phyloP scores from a whole-genome alignment of 2,888 invertebrate genomes.

The Linyphia triangularis region DNA sequence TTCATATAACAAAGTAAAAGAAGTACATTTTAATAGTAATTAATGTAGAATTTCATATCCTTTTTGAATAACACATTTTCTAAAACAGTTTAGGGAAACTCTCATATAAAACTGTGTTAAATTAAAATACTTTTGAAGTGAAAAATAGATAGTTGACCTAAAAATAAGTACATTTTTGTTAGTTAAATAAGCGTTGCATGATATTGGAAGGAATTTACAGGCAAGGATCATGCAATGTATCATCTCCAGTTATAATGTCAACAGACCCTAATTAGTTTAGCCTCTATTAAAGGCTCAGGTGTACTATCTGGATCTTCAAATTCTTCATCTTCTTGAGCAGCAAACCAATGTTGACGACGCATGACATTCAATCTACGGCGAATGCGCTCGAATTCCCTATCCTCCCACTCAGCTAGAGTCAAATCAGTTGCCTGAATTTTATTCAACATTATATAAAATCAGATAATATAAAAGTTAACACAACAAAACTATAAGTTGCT shows the following conservation, averaged over 20 bases:
- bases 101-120: no score
- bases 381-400: conserved; percentile 65
- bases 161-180: background rate
- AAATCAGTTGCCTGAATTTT: conserved; percentile 68
- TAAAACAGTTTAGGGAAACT: no score
- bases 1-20: no score
- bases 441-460: conserved; percentile 28
- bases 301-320: conserved; percentile 49
- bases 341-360: conserved; percentile 49
- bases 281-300: conserved; percentile 53
- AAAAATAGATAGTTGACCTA: background rate
- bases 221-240: background rate
- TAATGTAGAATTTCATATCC: no score
- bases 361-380: conserved; percentile 61
- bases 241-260: background rate
- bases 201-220: background rate
- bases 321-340: conserved; percentile 56
- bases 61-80: background rate
- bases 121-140: no score
- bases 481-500: background rate
- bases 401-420: conserved; percentile 62
- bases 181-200: background rate
- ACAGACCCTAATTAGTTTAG: conserved; percentile 65
- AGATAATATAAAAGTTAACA: background rate
- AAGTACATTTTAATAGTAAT: no score